These are phyloP conservation scores for Hypocryptadius cinnamomeus DNA, from an alignment of 2,113 vertebrate genomes.

Conservation along the genomic window DNA sequence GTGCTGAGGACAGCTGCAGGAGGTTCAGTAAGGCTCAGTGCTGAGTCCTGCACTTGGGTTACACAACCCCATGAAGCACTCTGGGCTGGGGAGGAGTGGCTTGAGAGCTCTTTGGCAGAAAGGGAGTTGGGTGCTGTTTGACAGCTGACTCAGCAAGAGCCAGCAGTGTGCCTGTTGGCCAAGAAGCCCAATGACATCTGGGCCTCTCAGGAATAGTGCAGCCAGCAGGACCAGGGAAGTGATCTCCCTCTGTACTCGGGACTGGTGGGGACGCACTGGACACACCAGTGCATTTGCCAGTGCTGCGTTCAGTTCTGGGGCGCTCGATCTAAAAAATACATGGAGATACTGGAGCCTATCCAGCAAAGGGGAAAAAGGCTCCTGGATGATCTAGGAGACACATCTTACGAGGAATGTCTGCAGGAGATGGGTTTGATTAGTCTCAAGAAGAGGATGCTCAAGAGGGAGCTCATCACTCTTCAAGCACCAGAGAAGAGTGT, in stretches of 20 bases:
- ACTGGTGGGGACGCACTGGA: neutral
- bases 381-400: neutral
- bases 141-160: neutral
- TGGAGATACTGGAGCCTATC: neutral
- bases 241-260: fast-evolving
- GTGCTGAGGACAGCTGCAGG: neutral
- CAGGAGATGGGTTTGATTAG: neutral
- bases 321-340: neutral
- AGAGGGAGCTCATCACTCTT: neutral
- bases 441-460: neutral
- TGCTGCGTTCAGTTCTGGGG: neutral
- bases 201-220: neutral
- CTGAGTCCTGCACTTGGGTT: neutral
- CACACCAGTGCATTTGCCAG: neutral
- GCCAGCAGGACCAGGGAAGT: neutral
- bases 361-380: neutral
- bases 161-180: neutral
- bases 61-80: neutral
- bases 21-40: neutral
- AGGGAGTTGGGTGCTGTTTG: neutral
- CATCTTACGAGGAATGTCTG: neutral
- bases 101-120: neutral
- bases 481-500: neutral
- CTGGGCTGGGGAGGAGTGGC: neutral
- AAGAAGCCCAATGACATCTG: neutral